Evolutionary conservation across 2,113 vertebrate species (phyloP).

Genomic region (Rhynchomys soricoides): DNA sequence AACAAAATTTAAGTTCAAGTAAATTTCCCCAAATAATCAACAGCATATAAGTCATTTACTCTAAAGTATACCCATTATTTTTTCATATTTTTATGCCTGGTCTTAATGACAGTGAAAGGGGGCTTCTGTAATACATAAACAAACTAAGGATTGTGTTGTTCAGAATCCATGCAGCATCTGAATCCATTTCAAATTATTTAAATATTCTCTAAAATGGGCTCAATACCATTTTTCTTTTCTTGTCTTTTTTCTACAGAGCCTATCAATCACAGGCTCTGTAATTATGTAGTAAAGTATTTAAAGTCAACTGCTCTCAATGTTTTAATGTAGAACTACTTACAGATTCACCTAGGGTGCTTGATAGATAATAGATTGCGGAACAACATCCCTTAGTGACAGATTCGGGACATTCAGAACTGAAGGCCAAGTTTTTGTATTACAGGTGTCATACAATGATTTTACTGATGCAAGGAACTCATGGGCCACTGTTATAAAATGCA

Average conservation of each 20-base stretch:
- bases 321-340: not conserved
- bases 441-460: not conserved
- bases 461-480: not conserved
- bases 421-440: not conserved
- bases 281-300: not conserved
- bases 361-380: not conserved
- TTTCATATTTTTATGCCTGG: conserved; percentile 20
- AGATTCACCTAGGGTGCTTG: not conserved
- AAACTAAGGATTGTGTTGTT: conserved; percentile 1
- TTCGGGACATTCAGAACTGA: not conserved
- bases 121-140: not conserved
- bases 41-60: not conserved
- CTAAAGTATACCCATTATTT: conserved; percentile 6
- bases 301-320: not conserved
- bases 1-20: conserved; percentile 41
- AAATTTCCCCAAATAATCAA: conserved; percentile 45
- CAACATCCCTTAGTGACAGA: not conserved
- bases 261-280: not conserved
- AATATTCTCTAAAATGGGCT: not conserved
- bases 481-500: not conserved
- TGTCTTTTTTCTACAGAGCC: conserved; percentile 25
- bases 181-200: conserved; percentile 49
- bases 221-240: not conserved
- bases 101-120: conserved; percentile 37
- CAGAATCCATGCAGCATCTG: not conserved